Percentiles rank a stretch among this genome's conserved stretches.
Conservation (phyloP, 2,888 invertebrate species). For the Ptychoptera contaminata region DNA sequence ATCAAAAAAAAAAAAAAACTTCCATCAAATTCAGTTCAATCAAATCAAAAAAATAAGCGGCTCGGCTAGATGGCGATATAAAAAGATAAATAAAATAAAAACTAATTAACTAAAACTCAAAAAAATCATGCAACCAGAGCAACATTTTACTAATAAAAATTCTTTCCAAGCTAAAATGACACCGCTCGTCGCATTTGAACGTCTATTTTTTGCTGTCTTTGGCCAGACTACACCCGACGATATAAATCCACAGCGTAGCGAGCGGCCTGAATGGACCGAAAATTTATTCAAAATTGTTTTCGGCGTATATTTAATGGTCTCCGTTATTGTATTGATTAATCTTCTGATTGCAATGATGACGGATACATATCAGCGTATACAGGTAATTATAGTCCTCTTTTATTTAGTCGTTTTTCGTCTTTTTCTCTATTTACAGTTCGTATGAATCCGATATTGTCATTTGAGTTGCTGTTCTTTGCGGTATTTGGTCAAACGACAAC, state of each 20-base stretch:
- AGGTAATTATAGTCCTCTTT: conserved; percentile 53
- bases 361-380: conserved; percentile 97
- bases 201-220: conserved; percentile 95
- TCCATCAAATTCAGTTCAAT: no score
- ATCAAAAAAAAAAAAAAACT: no score
- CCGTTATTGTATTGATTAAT: conserved; percentile 95
- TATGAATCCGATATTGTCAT: conserved; percentile 81
- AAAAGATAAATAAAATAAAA: no score
- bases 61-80: no score
- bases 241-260: conserved; percentile 54
- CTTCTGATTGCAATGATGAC: conserved; percentile 99
- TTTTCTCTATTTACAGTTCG: conserved; percentile 47
- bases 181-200: conserved; percentile 86
- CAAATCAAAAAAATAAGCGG: no score
- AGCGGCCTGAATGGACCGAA: conserved; percentile 68
- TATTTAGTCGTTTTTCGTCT: conserved; percentile 9
- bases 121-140: no score
- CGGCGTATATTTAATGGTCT: conserved; percentile 95
- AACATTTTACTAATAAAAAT: neutral
- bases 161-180: conserved; percentile 58
- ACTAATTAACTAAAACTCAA: no score
- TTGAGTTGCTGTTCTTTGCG: conserved; percentile 97
- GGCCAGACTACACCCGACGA: conserved; percentile 81
- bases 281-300: conserved; percentile 82
- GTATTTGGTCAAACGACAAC: conserved; percentile 89